Evolutionary conservation across 2,113 vertebrate species (phyloP), one percentile per base, ranked within the genome.

Genomic region (Lasiurus cinereus): DNA sequence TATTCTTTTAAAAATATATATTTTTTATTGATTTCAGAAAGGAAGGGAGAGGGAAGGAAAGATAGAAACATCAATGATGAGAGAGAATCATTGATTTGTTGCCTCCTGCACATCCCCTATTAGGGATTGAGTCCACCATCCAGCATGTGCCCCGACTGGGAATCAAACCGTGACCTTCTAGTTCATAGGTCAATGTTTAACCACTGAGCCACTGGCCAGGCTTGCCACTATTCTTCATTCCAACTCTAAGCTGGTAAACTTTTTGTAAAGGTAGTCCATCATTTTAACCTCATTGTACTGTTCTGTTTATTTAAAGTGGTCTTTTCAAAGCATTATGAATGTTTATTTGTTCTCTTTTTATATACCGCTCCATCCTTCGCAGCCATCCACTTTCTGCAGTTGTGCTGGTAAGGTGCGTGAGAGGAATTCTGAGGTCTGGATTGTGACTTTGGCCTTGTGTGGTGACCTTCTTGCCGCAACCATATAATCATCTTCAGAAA

Each of bases 401-500:
- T 72, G 48, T 48, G 86, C 83, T 54, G 15, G 56, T 16, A 22
- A 72, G 33, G 89, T 83, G 50, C 67, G 88, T 92, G 31, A 83
- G 93, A 84, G 52, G 70, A 87, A 76, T 77, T 83, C 83, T 62
- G 48, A 54, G 10, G 18, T 62, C 74, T 92, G 66, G 52, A 67
- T 39, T 59, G 88, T 39, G 21, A 91, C 83, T 92, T 82, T 86
- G 85, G 83, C 88, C 94, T 97, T 94, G 85, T 5, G 13, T 31
- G 54, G 56, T 91, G 91, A 97, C 86, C 93, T 93, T 95, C 54
- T 39, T 92, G 54, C 83, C 14, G 59, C 67, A 92, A 88, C 87
- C 73, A 50, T 76, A 79, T 76, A 93, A 93, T 97, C 93, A 92
- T 88, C 36, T 94, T 77, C 70, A 93, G 79, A 83, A 86, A 95